phyloP scores from a whole-genome alignment of 2,797 vertebrate genomes.

The Macrochelys suwanniensis region DNA sequence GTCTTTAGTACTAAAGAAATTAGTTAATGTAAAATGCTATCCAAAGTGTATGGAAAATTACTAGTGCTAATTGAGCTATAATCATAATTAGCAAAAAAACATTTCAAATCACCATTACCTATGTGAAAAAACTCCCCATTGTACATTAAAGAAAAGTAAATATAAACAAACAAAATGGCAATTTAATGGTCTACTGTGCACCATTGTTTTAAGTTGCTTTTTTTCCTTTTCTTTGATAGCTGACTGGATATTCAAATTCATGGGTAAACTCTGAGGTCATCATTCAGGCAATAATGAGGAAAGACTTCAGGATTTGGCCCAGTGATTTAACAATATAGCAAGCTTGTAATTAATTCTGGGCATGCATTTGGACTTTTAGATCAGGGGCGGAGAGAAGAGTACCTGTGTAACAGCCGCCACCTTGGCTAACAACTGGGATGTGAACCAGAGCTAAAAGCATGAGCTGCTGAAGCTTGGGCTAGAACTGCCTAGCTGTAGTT shows the following conservation, averaged over 20 bases:
- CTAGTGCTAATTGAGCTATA: neutral
- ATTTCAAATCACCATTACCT: neutral
- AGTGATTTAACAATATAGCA: neutral
- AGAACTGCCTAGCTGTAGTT: neutral
- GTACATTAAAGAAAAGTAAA: conserved; percentile 18
- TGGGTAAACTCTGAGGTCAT: neutral
- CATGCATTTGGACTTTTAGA: conserved; percentile 22
- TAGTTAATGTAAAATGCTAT: neutral
- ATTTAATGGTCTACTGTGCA: neutral
- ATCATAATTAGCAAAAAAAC: neutral
- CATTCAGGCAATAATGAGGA: neutral
- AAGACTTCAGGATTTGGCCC: neutral
- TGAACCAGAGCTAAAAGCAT: neutral
- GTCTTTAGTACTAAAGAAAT: neutral
- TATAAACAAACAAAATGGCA: neutral
- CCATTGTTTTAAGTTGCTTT: neutral
- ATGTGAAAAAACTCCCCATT: neutral
- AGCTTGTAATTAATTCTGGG: neutral
- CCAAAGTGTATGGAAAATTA: neutral
- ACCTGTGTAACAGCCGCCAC: neutral
- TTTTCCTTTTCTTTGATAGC: neutral
- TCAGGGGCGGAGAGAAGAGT: neutral
- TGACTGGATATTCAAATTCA: conserved; percentile 41
- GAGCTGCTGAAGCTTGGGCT: neutral
- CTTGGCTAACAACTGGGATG: neutral